Evolutionary conservation across 2,888 invertebrate species (phyloP), one percentile per base, ranked within the genome.

Genomic region (Malthinus flaveolus): DNA sequence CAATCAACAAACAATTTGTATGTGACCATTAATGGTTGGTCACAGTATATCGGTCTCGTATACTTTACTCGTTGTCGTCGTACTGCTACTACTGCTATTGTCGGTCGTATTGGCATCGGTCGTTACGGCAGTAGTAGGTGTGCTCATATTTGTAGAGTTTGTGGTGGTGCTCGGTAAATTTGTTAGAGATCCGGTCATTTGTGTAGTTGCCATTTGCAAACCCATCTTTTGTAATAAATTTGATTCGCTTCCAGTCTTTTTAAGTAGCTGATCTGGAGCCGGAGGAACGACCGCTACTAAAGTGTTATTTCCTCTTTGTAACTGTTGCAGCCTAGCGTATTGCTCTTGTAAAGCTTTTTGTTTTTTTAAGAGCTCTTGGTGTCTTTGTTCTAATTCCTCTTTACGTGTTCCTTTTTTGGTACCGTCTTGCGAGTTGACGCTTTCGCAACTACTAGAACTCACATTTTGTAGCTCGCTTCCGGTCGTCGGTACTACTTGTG

Each of bases 41-140:
- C 91, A 95, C 86, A 95, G 91, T 82, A 95, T 95, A 79, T 95
- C 95, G 68, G 95, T 95, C 83, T 95, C 94, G 79, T 94, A 95
- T 69, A 93, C 88, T 80, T 92, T 91, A 74, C 85, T 90, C 48
- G 87, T 89, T 59, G 88, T 88, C 65, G 86, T 82, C 75, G 74
- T 59, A 58, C 68, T 66, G 35, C 34, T 50, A 42, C 49, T 54
- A 63, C 69, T 70, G 56, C 61, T 67, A 50, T 62, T 68, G 44
- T 63, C 59, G 39, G 63, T 66, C 32, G 67, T 58, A 59, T 63
- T 64, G 34, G 66, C 55, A 49, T 62, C 64, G 9, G 65, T 53
- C 32, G 67, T 64, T 34, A 62, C 65, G 48, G 59, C 42, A 46
- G 51, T 57, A 55, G 60, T 52, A 15, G 58, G 85, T 81, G 77